Conservation (phyloP, 2,888 invertebrate genomes). For the Trilocha varians region DNA sequence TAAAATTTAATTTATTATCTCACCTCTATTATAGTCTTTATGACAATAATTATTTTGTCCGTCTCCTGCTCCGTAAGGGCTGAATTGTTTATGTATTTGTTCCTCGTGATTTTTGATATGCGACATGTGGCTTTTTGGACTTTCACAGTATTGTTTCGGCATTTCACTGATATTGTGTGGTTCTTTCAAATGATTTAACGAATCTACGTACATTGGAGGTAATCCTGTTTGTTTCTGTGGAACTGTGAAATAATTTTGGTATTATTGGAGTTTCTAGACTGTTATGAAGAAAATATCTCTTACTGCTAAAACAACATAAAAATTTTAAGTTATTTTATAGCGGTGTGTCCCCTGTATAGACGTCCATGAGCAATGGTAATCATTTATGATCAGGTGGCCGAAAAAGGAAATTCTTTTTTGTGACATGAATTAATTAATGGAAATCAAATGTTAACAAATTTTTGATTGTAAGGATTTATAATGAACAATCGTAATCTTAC, state of each 20-base stretch:
- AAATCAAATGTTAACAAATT: too few relatives aligned
- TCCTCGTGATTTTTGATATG: conserved; percentile 43
- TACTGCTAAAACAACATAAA: too few relatives aligned
- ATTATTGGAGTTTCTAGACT: too few relatives aligned
- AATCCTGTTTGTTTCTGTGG: conserved; percentile 37
- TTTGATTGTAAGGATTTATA: too few relatives aligned
- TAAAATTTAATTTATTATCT: too few relatives aligned
- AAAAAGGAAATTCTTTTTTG: too few relatives aligned
- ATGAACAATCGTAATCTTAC: conserved; percentile 11
- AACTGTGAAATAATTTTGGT: conserved; percentile 20
- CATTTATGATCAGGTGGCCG: too few relatives aligned
- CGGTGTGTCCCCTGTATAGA: too few relatives aligned
- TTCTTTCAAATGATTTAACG: conserved; percentile 54
- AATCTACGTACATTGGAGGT: conserved; percentile 60
- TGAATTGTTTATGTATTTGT: conserved; percentile 39
- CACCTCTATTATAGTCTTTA: conserved; percentile 56
- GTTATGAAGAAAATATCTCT: too few relatives aligned
- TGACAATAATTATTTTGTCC: conserved; percentile 56
- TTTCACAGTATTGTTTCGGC: conserved; percentile 48
- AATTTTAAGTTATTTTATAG: too few relatives aligned
- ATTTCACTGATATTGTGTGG: conserved; percentile 41
- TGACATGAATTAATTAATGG: too few relatives aligned
- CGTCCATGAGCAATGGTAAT: too few relatives aligned
- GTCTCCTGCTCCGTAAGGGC: conserved; percentile 59
- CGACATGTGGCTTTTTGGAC: conserved; percentile 45